Conservation (phyloP, 2,888 invertebrate species). For the Macrosoma leucophasiata region DNA sequence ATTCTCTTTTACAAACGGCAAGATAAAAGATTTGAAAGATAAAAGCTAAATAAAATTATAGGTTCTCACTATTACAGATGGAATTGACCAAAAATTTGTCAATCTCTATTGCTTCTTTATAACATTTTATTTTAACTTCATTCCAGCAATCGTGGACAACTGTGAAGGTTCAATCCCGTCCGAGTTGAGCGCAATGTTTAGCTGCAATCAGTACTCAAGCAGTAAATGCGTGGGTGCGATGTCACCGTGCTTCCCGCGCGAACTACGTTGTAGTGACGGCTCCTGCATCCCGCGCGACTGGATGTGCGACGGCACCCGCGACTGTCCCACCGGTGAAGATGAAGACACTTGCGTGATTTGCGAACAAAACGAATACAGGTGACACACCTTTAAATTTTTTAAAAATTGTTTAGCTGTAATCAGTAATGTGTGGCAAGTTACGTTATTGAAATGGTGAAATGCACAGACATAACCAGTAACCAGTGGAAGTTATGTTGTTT, state of each 20-base stretch:
- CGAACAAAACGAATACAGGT: constrained; percentile 54
- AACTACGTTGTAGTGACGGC: constrained; percentile 75
- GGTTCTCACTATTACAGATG: no score
- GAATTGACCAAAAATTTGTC: no score
- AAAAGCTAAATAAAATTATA: no score
- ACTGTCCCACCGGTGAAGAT: constrained; percentile 79
- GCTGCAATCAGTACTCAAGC: constrained; percentile 77
- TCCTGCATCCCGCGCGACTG: constrained; percentile 78
- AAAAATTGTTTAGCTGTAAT: no score
- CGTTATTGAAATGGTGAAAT: no score
- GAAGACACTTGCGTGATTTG: constrained; percentile 71
- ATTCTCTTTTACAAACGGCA: no score
- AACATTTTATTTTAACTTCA: background rate
- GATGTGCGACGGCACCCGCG: constrained; percentile 78
- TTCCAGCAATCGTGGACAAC: constrained; percentile 75
- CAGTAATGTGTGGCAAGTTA: no score
- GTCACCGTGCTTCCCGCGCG: constrained; percentile 68
- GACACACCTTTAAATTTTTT: no score
- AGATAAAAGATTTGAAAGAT: no score
- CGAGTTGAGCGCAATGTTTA: constrained; percentile 73
- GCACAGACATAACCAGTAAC: no score
- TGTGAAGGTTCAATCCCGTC: constrained; percentile 77
- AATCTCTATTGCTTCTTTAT: no score
- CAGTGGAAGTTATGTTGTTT: no score
- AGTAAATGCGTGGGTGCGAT: constrained; percentile 72